Conservation (phyloP, 2,888 invertebrate genomes). For the Colletes collaris region DNA sequence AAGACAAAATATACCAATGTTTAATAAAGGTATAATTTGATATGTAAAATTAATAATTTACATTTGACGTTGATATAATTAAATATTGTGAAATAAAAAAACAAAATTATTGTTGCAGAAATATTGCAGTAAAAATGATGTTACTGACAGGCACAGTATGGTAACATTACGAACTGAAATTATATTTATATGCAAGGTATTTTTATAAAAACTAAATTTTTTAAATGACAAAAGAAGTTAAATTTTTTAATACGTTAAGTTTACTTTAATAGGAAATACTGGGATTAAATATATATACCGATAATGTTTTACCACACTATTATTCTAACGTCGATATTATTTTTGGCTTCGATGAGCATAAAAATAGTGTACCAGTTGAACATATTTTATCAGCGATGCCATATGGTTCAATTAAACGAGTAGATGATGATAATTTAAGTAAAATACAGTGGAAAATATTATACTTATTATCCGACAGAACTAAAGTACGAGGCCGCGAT, state of each 20-base stretch:
- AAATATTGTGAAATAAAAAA: background rate
- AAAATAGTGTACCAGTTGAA: constrained; percentile 82
- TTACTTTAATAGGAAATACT: constrained; percentile 78
- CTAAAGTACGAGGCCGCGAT: constrained; percentile 39
- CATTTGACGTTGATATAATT: background rate
- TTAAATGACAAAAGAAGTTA: background rate
- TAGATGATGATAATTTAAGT: constrained; percentile 58
- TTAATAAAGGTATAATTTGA: constrained; percentile 26
- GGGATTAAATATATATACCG: constrained; percentile 58
- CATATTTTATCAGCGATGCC: constrained; percentile 61
- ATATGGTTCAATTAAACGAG: constrained; percentile 65
- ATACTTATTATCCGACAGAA: constrained; percentile 82
- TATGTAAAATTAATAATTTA: background rate
- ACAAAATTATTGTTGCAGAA: constrained; percentile 15
- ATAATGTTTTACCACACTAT: constrained; percentile 87
- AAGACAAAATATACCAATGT: background rate
- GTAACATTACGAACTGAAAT: constrained; percentile 15
- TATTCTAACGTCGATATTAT: constrained; percentile 86
- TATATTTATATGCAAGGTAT: constrained; percentile 25
- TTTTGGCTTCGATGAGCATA: constrained; percentile 85
- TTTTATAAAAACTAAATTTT: background rate
- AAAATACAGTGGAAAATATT: constrained; percentile 85
- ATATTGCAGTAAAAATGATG: accelerated
- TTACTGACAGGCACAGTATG: background rate
- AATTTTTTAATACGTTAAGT: background rate